Evolutionary conservation across 2,888 invertebrate species (phyloP).

Genomic region (Rhagophthalmus giganteus): DNA sequence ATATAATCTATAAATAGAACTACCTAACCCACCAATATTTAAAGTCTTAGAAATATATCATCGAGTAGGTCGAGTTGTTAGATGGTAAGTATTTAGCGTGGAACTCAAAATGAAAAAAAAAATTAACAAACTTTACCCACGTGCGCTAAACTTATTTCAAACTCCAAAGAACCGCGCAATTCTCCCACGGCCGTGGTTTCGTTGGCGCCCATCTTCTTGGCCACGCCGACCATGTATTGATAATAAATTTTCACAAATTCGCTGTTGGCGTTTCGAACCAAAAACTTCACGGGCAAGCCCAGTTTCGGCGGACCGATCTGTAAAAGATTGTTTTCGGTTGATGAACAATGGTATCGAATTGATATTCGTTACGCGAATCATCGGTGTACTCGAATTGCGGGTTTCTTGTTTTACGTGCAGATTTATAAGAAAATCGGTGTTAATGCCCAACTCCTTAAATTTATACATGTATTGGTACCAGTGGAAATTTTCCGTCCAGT

Average conservation of each 20-base stretch:
- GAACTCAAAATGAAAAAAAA: no score
- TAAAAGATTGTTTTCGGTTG: slow-evolving; percentile 1
- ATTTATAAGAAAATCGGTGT: slow-evolving; percentile 46
- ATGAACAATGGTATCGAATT: no score
- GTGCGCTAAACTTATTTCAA: slow-evolving; percentile 6
- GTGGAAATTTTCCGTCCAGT: slow-evolving; percentile 54
- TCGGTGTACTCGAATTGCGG: background rate
- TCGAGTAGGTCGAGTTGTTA: no score
- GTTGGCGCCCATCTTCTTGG: slow-evolving; percentile 9
- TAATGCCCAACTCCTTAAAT: slow-evolving; percentile 46
- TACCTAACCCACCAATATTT: no score
- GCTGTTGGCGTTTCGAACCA: background rate
- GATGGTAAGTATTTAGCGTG: no score
- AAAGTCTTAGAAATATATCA: no score
- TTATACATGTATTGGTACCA: slow-evolving; percentile 46
- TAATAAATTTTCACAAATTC: slow-evolving; percentile 8
- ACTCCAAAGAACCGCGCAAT: slow-evolving; percentile 6
- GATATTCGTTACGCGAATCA: slow-evolving; percentile 6
- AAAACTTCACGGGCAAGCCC: background rate
- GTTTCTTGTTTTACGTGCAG: background rate
- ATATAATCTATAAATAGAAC: no score
- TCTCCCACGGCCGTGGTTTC: slow-evolving; percentile 9
- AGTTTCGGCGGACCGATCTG: slow-evolving; percentile 2
- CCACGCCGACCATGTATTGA: slow-evolving; percentile 6
- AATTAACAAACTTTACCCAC: no score